Conservation (phyloP, 1,140 invertebrate species). For the Lethrus apterus region DNA sequence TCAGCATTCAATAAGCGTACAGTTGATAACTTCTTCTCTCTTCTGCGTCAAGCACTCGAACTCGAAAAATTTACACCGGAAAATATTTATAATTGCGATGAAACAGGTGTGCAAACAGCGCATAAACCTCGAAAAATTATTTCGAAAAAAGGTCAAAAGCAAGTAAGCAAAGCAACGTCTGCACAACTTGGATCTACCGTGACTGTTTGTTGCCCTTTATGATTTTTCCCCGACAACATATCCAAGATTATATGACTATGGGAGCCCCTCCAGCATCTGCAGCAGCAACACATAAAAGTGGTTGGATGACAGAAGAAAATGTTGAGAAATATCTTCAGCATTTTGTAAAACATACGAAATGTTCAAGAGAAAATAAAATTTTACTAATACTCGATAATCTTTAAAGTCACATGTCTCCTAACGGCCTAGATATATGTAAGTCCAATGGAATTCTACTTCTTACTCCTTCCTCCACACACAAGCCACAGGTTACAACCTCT, state of each 20-base stretch:
- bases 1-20: constrained; percentile 6
- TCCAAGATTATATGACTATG: constrained; percentile 18
- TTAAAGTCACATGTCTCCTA: background rate
- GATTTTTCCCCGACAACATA: constrained; percentile 25
- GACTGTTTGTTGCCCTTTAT: constrained; percentile 21
- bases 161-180: constrained; percentile 42
- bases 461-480: constrained; percentile 1
- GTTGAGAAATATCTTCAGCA: background rate
- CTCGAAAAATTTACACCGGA: background rate
- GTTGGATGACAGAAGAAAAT: constrained; percentile 1
- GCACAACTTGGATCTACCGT: constrained; percentile 40
- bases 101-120: constrained; percentile 44
- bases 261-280: constrained; percentile 9
- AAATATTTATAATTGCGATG: constrained; percentile 36
- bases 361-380: constrained; percentile 1
- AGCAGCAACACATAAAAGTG: constrained; percentile 19
- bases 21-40: constrained; percentile 2
- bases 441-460: constrained; percentile 8
- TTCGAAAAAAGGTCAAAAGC: constrained; percentile 37
- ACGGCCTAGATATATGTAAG: constrained; percentile 5
- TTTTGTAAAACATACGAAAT: constrained; percentile 2
- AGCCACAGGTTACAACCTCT: constrained; percentile 1
- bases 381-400: background rate
- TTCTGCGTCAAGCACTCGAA: background rate
- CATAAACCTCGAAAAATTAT: constrained; percentile 36